Base-by-base conservation (phyloP, 2,797 vertebrate genomes). In the Hippoglossus hippoglossus region DNA sequence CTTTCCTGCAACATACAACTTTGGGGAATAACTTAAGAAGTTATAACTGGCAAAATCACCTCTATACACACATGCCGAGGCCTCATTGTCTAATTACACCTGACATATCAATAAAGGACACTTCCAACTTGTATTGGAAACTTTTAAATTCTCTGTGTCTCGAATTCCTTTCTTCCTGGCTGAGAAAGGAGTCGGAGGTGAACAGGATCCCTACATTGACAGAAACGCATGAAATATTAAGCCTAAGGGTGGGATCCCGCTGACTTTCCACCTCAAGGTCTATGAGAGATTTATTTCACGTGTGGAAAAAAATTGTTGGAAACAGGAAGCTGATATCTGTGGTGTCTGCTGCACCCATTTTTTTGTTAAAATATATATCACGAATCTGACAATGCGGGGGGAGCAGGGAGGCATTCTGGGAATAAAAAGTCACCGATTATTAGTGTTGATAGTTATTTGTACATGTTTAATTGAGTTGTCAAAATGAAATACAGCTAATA, bases 401-500 rank as follows among this genome's bases (percentile, higher is more conserved):
- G 10, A 4, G 15, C 13, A 16, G 39, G 39, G 39, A 76, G 24
- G 16, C 24, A 34, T 50, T 66, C 63, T 46, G 24, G 59, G 28
- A 28, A 61, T 62, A 46, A 16, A 46, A 46, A 16, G 18, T 46
- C 15, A 7, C 57, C 68, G 10, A 55, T 79, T 60, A 85, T 79
- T 74, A 51, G 25, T 26, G 68, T 56, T 75, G 41, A 69, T 67
- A 70, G 66, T 51, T 39, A 71, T 81, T 64, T 86, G 19, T 56
- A 54, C 65, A n/a, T 73, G 63, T 56, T 79, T 46, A 79, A 79
- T 75, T 24, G 18, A 28, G 54, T 18, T 57, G 44, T 81, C 55
- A 67, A 67, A 85, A 47, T 71, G 46, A 77, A 60, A 67, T 36
- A n/a, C 41, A 63, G 69, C 36, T 67, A 70, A 79, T 67, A 52